Base-by-base conservation (phyloP, 2,113 vertebrate species). In the Hucho hucho region DNA sequence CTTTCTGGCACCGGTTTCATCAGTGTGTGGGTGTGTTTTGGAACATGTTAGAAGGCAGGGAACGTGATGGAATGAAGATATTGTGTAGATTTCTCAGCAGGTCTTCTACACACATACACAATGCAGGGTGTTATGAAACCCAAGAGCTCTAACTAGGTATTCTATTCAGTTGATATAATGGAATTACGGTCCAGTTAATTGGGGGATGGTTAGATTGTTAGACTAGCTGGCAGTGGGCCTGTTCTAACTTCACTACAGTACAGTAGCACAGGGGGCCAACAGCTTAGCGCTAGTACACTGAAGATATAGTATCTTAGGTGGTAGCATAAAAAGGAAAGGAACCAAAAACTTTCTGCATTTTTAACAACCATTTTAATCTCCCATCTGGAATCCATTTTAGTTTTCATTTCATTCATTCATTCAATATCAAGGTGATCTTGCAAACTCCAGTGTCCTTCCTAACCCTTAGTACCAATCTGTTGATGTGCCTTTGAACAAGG, bases 141-240 rank as follows among this genome's bases (percentile, higher is more conserved):
- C 75, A 84, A 71, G 76, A 81, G 58, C 69, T 81, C 6, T 63
- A 63, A 83, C 75, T 81, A 78, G 64, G 79, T 70, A 61, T 70
- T 77, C 74, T 80, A 18, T 71, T 66, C 26, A 43, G 49, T 59
- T 20, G n/a, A 59, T 66, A n/a, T 83, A 78, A 87, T 69, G 70
- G 77, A 82, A 84, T 87, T 89, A 81, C 71, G 66, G 78, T 20
- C 75, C 75, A 70, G 73, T 76, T 77, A 79, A 77, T 61, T 75
- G 75, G 66, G 64, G 26, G 76, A 80, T 79, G 76, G 72, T 75
- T 73, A 69, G 64, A 5, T 28, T 14, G 64, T 28, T 65, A 29
- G 64, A 14, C 64, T 29, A 28, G 64, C 26, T 65, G 64, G 25
- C 14, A 28, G 24, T 29, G 11, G 26, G 24, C 64, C 26, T 29